Percentiles rank a stretch among this genome's conserved stretches.
phyloP scores from a whole-genome alignment of 2,113 vertebrate species.

The Probosciger aterrimus region DNA sequence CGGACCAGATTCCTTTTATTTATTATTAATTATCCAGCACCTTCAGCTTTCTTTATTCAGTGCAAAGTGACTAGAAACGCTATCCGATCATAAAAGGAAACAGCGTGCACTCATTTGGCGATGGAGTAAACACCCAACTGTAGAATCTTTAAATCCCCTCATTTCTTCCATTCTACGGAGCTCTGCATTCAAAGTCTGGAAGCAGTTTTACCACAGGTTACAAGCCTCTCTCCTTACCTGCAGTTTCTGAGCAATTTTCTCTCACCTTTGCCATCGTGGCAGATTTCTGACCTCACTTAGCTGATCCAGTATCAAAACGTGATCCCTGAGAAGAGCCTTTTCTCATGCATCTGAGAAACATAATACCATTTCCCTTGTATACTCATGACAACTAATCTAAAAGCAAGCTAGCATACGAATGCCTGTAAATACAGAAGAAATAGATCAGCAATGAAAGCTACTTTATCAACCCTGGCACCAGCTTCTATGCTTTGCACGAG shows the following conservation, averaged over 20 bases:
- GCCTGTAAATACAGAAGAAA: background rate
- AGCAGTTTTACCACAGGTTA: background rate
- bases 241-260: background rate
- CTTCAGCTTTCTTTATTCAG: constrained; percentile 57
- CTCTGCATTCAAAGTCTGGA: background rate
- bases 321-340: background rate
- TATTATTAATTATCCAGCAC: constrained; percentile 49
- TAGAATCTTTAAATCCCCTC: background rate
- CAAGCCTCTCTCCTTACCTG: background rate
- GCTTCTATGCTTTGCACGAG: background rate
- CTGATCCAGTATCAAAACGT: rapidly evolving
- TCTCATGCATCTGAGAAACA: background rate
- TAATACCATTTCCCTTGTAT: background rate
- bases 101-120: background rate
- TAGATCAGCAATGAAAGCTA: background rate
- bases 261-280: background rate
- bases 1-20: background rate
- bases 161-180: background rate
- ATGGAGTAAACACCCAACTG: background rate
- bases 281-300: background rate
- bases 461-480: background rate
- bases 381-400: background rate
- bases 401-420: background rate
- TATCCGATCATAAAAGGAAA: background rate
- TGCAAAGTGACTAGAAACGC: constrained; percentile 45